A percentile compares a stretch with the other conserved stretches of the same genome.
phyloP scores from a whole-genome alignment of 1,140 invertebrate genomes.

The Oncopeltus fasciatus region DNA sequence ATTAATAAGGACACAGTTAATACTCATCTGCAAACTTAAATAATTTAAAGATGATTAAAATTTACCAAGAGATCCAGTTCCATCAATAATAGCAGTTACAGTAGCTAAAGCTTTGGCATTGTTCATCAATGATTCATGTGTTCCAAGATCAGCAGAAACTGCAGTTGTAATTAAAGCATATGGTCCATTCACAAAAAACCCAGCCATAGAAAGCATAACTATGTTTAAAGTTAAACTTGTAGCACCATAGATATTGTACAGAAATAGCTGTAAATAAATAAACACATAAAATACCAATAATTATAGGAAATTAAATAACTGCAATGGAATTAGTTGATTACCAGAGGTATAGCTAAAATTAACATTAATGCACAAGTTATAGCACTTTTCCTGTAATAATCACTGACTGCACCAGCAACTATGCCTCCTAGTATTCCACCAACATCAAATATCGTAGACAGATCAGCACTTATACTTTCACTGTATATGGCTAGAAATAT shows the following conservation, averaged over 20 bases:
- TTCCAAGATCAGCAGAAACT: slow-evolving; percentile 85
- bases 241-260: slow-evolving; percentile 21
- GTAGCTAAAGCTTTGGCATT: slow-evolving; percentile 84
- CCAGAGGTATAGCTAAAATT: slow-evolving; percentile 62
- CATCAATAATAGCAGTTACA: slow-evolving; percentile 92
- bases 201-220: slow-evolving; percentile 56
- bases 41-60: neutral
- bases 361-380: slow-evolving; percentile 73
- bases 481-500: slow-evolving; percentile 69
- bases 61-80: slow-evolving; percentile 78
- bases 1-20: neutral
- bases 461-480: slow-evolving; percentile 57
- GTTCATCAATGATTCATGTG: slow-evolving; percentile 66
- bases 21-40: neutral
- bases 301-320: neutral
- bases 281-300: slow-evolving; percentile 14
- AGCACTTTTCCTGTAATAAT: slow-evolving; percentile 69
- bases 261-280: slow-evolving; percentile 22
- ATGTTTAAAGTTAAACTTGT: slow-evolving; percentile 26
- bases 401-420: slow-evolving; percentile 69
- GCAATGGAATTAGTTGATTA: slow-evolving; percentile 36
- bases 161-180: slow-evolving; percentile 93
- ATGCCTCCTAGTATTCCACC: slow-evolving; percentile 83
- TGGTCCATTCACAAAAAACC: slow-evolving; percentile 82
- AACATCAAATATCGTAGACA: slow-evolving; percentile 83